These are phyloP conservation scores for Drosophila multiciliata DNA, from an alignment of 2,888 invertebrate genomes.

Conservation along the genomic window DNA sequence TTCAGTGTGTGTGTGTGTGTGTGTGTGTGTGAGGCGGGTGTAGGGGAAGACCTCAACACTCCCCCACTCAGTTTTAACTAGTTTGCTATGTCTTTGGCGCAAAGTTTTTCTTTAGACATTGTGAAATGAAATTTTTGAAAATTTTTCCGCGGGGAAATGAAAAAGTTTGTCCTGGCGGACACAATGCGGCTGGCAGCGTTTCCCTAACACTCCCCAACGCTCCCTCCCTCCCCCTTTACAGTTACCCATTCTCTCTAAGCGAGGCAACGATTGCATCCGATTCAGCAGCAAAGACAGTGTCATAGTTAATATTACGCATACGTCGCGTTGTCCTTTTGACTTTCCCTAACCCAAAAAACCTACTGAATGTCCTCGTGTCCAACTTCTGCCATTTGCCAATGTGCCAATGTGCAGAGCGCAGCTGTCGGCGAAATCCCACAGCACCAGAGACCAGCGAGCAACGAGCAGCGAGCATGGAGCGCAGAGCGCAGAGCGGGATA, in stretches of 20 bases:
- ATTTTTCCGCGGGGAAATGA: constrained; percentile 82
- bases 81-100: constrained; percentile 78
- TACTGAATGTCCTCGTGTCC: constrained; percentile 14
- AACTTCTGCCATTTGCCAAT: constrained; percentile 51
- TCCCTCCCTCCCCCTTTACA: no score
- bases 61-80: constrained; percentile 65
- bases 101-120: constrained; percentile 76
- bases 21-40: constrained; percentile 15
- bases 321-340: constrained; percentile 78
- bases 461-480: constrained; percentile 20
- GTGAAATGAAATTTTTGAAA: constrained; percentile 81
- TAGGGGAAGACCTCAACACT: constrained; percentile 55
- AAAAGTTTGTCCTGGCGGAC: constrained; percentile 78
- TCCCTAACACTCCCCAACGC: neutral
- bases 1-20: constrained; percentile 6
- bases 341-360: constrained; percentile 47
- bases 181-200: constrained; percentile 71
- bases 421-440: constrained; percentile 52
- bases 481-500: constrained; percentile 62
- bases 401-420: constrained; percentile 67
- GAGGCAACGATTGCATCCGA: constrained; percentile 28
- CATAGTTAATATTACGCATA: constrained; percentile 77
- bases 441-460: constrained; percentile 9
- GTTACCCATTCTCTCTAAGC: neutral
- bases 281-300: constrained; percentile 45